phyloP scores from a whole-genome alignment of 2,113 vertebrate species.

The Sinosuthora webbiana region DNA sequence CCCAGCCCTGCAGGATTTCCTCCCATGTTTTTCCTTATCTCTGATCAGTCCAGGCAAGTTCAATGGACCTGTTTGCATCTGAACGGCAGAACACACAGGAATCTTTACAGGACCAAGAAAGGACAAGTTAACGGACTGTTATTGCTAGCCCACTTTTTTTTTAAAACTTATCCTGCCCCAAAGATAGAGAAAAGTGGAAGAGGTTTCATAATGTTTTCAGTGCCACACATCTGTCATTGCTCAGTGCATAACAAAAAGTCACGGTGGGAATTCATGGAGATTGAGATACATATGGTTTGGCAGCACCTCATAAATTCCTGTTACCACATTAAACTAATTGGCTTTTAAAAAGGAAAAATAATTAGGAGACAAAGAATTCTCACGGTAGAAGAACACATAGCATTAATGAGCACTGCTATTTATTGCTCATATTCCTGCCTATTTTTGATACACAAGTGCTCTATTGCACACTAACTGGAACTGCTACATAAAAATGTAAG shows the following conservation, averaged over 20 bases:
- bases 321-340: slow-evolving; percentile 13
- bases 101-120: background rate
- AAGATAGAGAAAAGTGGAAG: background rate
- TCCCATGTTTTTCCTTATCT: background rate
- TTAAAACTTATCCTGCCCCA: background rate
- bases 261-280: background rate
- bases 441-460: background rate
- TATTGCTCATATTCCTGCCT: background rate
- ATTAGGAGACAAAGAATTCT: background rate
- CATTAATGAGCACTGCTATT: background rate
- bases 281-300: slow-evolving; percentile 16
- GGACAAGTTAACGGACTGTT: background rate
- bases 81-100: background rate
- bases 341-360: slow-evolving; percentile 33
- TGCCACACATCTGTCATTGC: slow-evolving; percentile 49
- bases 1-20: background rate
- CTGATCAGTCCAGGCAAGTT: background rate
- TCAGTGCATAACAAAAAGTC: background rate
- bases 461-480: background rate
- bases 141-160: background rate
- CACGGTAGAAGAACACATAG: background rate
- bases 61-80: background rate
- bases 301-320: slow-evolving; percentile 4
- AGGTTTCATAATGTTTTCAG: slow-evolving; percentile 13
- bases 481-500: background rate